Percentiles rank a stretch among this genome's conserved stretches.
These are phyloP conservation scores for Phlogophora meticulosa DNA, from an alignment of 2,888 invertebrate genomes.

Conservation along the genomic window DNA sequence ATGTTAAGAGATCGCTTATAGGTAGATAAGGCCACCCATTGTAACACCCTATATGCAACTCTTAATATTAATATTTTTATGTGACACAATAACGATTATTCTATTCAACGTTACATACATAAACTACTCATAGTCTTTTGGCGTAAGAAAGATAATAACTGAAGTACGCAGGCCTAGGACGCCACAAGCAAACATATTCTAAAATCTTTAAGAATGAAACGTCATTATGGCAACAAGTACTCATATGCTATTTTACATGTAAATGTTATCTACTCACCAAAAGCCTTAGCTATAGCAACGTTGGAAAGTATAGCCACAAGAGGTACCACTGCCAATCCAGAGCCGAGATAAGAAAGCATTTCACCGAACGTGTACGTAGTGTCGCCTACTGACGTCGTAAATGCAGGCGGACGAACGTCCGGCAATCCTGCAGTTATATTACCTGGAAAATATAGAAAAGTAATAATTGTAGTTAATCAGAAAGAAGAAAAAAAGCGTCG, in stretches of 20 bases:
- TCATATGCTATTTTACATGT: background rate
- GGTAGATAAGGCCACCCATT: too few relatives aligned
- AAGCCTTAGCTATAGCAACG: constrained; percentile 96
- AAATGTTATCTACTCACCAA: constrained; percentile 92
- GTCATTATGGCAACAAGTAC: too few relatives aligned
- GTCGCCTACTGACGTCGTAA: constrained; percentile 87
- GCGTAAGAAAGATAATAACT: background rate
- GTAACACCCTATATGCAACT: too few relatives aligned
- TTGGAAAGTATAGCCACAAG: constrained; percentile 94
- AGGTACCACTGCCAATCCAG: constrained; percentile 93
- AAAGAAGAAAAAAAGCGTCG: background rate
- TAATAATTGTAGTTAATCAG: background rate
- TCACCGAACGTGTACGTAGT: constrained; percentile 87
- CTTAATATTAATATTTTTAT: too few relatives aligned
- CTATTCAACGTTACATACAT: too few relatives aligned
- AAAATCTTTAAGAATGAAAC: too few relatives aligned
- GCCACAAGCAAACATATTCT: too few relatives aligned
- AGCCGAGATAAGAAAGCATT: constrained; percentile 92
- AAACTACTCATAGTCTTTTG: background rate
- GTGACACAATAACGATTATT: too few relatives aligned
- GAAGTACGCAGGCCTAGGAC: background rate
- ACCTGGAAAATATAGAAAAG: constrained; percentile 77
- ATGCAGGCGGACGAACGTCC: constrained; percentile 88
- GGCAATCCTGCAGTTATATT: constrained; percentile 92
- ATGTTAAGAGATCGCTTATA: too few relatives aligned